Evolutionary conservation across 2,888 invertebrate species (phyloP).

Genomic region (Agapostemon virescens): DNA sequence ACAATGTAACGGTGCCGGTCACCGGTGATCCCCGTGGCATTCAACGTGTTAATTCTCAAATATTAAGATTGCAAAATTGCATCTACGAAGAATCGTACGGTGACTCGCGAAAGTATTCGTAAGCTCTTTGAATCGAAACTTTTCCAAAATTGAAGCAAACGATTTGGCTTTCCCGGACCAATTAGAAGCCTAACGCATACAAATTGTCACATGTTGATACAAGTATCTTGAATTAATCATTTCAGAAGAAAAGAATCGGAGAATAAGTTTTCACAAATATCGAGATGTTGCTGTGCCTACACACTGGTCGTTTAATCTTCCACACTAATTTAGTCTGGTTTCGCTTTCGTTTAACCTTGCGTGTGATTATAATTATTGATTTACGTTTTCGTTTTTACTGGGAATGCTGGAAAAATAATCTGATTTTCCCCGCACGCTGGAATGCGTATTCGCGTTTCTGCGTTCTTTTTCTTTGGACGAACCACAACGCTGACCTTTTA

Average conservation of each 20-base stretch:
- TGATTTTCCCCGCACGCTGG: conserved; percentile 56
- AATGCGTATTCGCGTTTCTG: conserved; percentile 74
- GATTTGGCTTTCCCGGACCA: no score
- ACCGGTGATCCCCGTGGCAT: no score
- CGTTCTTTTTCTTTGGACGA: conserved; percentile 61
- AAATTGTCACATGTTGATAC: no score
- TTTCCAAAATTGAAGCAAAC: no score
- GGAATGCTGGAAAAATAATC: conserved; percentile 21
- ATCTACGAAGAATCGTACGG: no score
- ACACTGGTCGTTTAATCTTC: neutral
- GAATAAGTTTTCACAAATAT: neutral
- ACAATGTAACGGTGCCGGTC: no score
- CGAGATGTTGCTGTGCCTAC: neutral
- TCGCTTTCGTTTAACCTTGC: conserved; percentile 20
- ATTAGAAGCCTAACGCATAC: no score
- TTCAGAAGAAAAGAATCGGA: neutral
- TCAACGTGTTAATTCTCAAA: no score
- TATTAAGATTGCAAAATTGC: no score
- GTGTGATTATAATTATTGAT: conserved; percentile 26
- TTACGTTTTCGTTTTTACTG: neutral
- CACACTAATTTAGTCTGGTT: conserved; percentile 3
- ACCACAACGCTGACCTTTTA: conserved; percentile 24
- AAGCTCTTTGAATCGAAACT: no score
- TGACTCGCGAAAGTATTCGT: no score
- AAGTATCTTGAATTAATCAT: no score